These are phyloP conservation scores for Isurus oxyrinchus DNA, from an alignment of 2,113 vertebrate species.

Conservation along the genomic window DNA sequence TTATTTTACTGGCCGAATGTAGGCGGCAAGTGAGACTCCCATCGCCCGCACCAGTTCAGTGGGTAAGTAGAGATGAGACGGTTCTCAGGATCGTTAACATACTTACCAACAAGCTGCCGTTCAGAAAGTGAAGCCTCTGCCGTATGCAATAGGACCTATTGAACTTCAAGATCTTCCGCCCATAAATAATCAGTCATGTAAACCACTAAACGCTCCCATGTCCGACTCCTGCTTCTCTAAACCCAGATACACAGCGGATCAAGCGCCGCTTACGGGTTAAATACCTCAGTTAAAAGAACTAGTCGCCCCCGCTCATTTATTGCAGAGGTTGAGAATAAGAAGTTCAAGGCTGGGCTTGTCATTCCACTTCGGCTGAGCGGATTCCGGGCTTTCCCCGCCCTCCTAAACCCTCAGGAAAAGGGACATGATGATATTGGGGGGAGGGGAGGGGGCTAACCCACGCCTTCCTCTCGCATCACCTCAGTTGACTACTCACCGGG, in stretches of 20 bases:
- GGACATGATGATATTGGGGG: no score
- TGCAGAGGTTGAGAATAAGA: background rate
- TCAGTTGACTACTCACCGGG: background rate
- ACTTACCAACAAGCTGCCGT: background rate
- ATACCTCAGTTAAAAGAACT: background rate
- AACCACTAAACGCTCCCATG: background rate
- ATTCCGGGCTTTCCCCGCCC: background rate
- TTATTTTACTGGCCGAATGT: background rate
- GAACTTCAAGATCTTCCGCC: background rate
- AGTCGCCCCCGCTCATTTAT: background rate
- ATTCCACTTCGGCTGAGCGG: background rate
- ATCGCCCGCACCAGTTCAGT: background rate
- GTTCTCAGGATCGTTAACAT: background rate
- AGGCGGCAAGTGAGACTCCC: background rate
- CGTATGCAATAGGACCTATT: background rate
- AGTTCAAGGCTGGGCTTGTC: background rate
- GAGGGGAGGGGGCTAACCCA: no score
- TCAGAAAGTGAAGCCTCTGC: background rate
- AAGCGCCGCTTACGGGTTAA: background rate
- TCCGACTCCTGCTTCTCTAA: background rate
- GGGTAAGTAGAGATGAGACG: background rate
- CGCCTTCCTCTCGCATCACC: no score
- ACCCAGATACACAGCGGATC: background rate
- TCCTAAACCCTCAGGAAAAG: background rate
- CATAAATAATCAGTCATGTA: background rate